These are phyloP conservation scores for Himantopus leucocephalus DNA, from an alignment of 2,113 vertebrate species.

Conservation along the genomic window DNA sequence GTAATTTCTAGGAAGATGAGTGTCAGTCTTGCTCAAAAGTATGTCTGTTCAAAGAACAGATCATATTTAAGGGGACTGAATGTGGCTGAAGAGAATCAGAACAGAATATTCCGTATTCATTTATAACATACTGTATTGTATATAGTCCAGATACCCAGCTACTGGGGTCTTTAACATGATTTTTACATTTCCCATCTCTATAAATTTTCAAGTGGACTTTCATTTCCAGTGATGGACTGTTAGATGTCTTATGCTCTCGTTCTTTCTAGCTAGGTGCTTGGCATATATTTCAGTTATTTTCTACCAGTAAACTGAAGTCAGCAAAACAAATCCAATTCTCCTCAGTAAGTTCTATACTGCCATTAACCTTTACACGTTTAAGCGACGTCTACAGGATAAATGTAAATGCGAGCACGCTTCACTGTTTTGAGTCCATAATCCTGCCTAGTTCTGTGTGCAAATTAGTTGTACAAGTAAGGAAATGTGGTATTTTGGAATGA, in stretches of 20 bases:
- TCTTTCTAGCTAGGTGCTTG: neutral
- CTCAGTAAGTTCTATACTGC: neutral
- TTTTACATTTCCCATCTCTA: neutral
- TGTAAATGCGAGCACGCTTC: neutral
- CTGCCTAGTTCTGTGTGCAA: neutral
- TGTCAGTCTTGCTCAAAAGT: neutral
- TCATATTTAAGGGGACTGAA: neutral
- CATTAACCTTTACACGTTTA: neutral
- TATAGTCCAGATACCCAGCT: neutral
- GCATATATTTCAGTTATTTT: neutral
- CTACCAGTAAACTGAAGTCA: neutral
- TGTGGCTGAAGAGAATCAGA: neutral
- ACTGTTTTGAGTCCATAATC: neutral
- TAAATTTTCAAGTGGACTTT: neutral
- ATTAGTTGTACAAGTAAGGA: neutral
- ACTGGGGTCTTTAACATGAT: neutral
- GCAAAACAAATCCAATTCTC: neutral
- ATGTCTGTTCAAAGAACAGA: neutral
- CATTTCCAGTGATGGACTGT: neutral
- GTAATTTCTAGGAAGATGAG: neutral
- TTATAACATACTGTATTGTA: neutral
- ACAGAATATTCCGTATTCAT: neutral
- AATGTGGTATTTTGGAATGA: neutral
- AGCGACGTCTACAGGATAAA: neutral
- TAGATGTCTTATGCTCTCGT: neutral